phyloP scores from a whole-genome alignment of 1,140 invertebrate genomes.

The Caenorhabditis tropicalis region DNA sequence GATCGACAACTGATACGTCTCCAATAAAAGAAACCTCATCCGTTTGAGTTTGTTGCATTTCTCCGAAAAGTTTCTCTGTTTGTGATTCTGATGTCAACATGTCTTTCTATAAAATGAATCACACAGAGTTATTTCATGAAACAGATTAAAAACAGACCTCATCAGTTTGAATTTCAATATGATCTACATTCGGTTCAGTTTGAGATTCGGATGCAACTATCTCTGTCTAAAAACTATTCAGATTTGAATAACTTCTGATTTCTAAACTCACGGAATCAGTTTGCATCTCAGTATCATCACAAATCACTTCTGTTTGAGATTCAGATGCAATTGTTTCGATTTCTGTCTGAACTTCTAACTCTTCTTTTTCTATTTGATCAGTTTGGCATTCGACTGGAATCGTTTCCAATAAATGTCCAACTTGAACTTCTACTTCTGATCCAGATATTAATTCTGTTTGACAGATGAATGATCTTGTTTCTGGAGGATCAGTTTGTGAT shows the following conservation, averaged over 20 bases:
- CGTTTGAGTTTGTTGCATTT: constrained; percentile 4
- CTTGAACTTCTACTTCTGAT: not conserved
- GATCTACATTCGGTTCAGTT: not conserved
- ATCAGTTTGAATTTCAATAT: not conserved
- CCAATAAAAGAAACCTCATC: not conserved
- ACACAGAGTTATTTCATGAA: not conserved
- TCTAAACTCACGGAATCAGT: not conserved
- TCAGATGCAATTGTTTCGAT: not conserved
- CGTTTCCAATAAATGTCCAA: not conserved
- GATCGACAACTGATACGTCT: not conserved
- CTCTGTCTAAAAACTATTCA: not conserved
- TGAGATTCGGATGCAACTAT: not conserved
- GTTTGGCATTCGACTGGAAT: not conserved
- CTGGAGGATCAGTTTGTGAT: not conserved
- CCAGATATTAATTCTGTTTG: not conserved
- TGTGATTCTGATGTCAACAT: not conserved
- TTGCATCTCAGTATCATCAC: not conserved
- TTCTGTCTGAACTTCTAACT: not conserved
- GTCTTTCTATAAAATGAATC: not conserved
- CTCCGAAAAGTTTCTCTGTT: not conserved
- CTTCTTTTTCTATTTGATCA: not conserved
- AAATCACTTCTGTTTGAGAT: not conserved
- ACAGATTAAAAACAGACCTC: not conserved
- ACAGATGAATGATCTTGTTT: constrained; percentile 1
- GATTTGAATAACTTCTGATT: not conserved